Conservation (phyloP, 2,888 invertebrate genomes). For the Ochropacha duplaris region DNA sequence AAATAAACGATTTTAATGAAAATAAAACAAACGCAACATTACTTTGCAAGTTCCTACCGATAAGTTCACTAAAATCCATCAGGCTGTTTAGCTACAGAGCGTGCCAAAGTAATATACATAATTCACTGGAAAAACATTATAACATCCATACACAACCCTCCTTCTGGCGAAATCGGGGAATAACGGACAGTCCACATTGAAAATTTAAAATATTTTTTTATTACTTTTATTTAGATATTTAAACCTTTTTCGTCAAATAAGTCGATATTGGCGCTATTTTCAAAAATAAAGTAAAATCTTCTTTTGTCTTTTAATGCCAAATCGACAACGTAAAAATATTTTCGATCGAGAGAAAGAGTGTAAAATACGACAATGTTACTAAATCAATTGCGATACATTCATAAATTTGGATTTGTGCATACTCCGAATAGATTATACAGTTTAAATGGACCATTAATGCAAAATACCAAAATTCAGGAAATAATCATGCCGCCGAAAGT, state of each 20-base stretch:
- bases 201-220: too few relatives aligned
- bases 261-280: constrained; percentile 3
- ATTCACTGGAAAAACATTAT: too few relatives aligned
- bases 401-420: constrained; percentile 26
- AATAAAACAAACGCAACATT: too few relatives aligned
- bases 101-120: too few relatives aligned
- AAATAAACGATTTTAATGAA: too few relatives aligned
- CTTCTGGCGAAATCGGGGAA: too few relatives aligned
- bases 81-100: too few relatives aligned
- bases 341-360: constrained; percentile 13
- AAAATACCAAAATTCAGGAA: constrained; percentile 41
- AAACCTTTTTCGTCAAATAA: neutral
- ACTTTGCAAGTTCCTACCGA: too few relatives aligned
- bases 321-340: constrained; percentile 15
- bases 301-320: constrained; percentile 12
- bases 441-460: constrained; percentile 28
- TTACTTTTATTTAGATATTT: too few relatives aligned
- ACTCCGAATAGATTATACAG: constrained; percentile 34
- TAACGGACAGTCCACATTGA: too few relatives aligned
- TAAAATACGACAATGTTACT: constrained; percentile 41
- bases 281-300: constrained; percentile 7
- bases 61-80: too few relatives aligned
- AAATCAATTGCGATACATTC: constrained; percentile 43
- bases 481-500: constrained; percentile 17
- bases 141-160: too few relatives aligned